Percentiles rank a stretch among this genome's conserved stretches.
phyloP scores from a whole-genome alignment of 2,113 vertebrate species.

The Cercopithecus mona region DNA sequence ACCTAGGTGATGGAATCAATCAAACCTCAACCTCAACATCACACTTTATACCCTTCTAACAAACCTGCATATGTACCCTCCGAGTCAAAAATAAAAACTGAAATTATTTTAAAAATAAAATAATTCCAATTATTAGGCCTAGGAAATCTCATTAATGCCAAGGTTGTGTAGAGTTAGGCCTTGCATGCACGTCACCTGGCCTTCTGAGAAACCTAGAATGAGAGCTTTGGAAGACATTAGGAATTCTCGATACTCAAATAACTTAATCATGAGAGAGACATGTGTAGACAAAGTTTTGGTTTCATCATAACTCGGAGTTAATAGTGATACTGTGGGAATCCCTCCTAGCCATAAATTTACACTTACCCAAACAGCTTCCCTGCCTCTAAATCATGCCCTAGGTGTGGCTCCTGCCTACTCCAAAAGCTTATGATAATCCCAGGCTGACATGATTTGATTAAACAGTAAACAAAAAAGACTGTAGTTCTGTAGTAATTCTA shows the following conservation, averaged over 20 bases:
- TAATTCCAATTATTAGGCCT: not conserved
- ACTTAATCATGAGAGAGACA: not conserved
- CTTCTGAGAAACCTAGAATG: not conserved
- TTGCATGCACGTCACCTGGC: not conserved
- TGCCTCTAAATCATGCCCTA: not conserved
- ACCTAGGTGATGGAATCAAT: too few relatives aligned
- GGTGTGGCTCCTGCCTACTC: not conserved
- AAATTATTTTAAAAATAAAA: not conserved
- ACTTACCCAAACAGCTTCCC: not conserved
- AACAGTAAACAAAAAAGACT: not conserved
- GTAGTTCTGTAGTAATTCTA: not conserved
- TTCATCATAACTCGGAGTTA: not conserved
- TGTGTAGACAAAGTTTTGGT: not conserved
- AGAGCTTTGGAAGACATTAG: not conserved
- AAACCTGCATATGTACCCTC: too few relatives aligned
- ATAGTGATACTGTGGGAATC: not conserved
- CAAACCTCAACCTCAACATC: too few relatives aligned
- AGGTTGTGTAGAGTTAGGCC: rapidly evolving
- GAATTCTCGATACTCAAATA: not conserved
- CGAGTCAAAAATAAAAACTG: too few relatives aligned
- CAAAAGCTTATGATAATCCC: not conserved
- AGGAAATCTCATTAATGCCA: not conserved
- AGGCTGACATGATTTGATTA: not conserved
- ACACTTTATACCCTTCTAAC: too few relatives aligned
- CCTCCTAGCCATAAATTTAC: not conserved